Conservation (phyloP, 1,140 invertebrate species). For the Papilio machaon region DNA sequence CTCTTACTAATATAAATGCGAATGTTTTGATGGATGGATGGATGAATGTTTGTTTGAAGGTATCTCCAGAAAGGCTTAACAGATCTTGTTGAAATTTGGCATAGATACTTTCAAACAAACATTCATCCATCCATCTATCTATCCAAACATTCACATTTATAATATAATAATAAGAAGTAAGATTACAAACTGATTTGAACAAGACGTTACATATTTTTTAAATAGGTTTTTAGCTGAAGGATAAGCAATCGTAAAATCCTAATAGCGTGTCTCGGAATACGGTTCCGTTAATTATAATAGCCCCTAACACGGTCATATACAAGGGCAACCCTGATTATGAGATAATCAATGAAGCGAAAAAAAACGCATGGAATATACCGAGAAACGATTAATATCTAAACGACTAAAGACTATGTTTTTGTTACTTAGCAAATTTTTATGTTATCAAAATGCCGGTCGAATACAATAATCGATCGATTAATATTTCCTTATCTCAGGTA, state of each 20-base stretch:
- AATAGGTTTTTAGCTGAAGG: neutral
- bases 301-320: slow-evolving; percentile 8
- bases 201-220: neutral
- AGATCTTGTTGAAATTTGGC: too few relatives aligned
- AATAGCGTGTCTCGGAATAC: slow-evolving; percentile 7
- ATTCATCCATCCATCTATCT: too few relatives aligned
- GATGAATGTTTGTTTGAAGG: too few relatives aligned
- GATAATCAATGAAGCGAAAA: slow-evolving; percentile 3
- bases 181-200: neutral
- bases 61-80: too few relatives aligned
- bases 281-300: slow-evolving; percentile 4
- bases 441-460: neutral
- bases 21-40: too few relatives aligned
- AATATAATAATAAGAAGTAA: too few relatives aligned
- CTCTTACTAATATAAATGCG: too few relatives aligned
- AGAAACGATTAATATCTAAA: neutral
- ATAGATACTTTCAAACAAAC: too few relatives aligned
- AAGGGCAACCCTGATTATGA: neutral
- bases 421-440: neutral
- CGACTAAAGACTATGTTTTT: neutral
- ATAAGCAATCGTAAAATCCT: neutral
- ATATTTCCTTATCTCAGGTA: too few relatives aligned
- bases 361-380: neutral
- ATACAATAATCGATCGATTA: too few relatives aligned
- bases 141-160: too few relatives aligned